Evolutionary conservation across 2,797 vertebrate genomes (phyloP), one percentile per base, ranked within the genome.

Genomic region (Clamator glandarius): DNA sequence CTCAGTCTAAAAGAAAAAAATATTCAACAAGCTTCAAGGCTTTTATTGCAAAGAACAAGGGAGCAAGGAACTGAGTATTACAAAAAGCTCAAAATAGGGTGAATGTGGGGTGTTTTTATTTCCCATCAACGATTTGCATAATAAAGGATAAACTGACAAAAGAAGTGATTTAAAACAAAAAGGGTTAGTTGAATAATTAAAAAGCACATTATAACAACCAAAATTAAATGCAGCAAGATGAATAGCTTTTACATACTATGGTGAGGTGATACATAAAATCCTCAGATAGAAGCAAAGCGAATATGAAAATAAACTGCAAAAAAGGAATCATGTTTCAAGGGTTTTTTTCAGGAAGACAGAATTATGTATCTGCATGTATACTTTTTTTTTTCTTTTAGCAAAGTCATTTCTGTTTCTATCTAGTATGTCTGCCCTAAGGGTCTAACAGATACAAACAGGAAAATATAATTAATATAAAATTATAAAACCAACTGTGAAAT

Each of bases 181-280:
- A 92, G 50, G 2, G 54, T 77, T 85, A 74, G 46, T 75, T 95
- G 90, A 95, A 92, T 95, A 96, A 97, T 96, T 97, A 93, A 95
- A 95, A 95, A 90, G 81, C 81, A 91, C 68, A 78, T 95, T 95
- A 92, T 64, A 95, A 66, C 46, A 93, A 94, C 68, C 80, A 87
- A 94, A 93, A 74, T 92, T 95, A 89, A 87, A 87, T 77, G 78
- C 74, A 80, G 62, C 48, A 90, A 94, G 87, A 95, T 95, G 74
- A 96, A 96, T 92, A 94, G 63, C 48, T 89, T 61, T 83, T 82
- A 91, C 70, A 81, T 70, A 58, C 36, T 83, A 14, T 57, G 54
- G 52, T 35, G 70, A 91, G 84, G 50, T 13, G 12, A 16, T 92
- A 92, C 86, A 92, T 76, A 90, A 96, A 90, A 94, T 68, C 61